phyloP scores from a whole-genome alignment of 1,140 invertebrate species.

The Drosophila busckii region DNA sequence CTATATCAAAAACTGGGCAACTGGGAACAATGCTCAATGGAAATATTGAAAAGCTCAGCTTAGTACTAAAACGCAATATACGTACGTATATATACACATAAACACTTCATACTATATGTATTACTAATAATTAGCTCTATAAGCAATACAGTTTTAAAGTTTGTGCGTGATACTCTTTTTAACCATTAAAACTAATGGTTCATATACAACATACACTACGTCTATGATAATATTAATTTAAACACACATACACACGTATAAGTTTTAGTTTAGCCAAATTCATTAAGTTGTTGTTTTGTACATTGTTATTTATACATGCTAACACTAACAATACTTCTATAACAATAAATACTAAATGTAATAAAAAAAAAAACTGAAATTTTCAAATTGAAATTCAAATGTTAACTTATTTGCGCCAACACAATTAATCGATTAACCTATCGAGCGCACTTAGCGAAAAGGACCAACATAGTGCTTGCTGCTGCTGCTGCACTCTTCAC shows the following conservation, averaged over 20 bases:
- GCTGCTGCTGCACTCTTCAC: too few relatives aligned
- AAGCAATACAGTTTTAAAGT: slow-evolving; percentile 35
- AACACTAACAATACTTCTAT: slow-evolving; percentile 38
- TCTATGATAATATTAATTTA: slow-evolving; percentile 30
- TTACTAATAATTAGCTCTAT: slow-evolving; percentile 7
- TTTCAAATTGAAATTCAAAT: slow-evolving; percentile 2
- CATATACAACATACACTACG: slow-evolving; percentile 44
- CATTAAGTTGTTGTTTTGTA: slow-evolving; percentile 72
- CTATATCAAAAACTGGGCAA: slow-evolving; percentile 29
- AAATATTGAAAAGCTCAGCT: slow-evolving; percentile 58
- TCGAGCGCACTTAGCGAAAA: too few relatives aligned
- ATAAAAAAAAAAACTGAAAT: slow-evolving; percentile 1
- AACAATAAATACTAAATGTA: slow-evolving; percentile 51
- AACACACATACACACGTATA: slow-evolving; percentile 22
- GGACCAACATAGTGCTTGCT: too few relatives aligned
- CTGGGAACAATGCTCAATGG: slow-evolving; percentile 31
- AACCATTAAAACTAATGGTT: slow-evolving; percentile 21
- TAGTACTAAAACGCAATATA: slow-evolving; percentile 20
- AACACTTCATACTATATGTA: too few relatives aligned
- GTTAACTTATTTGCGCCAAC: too few relatives aligned
- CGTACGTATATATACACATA: slow-evolving; percentile 10
- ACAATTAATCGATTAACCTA: too few relatives aligned
- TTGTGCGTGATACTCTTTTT: slow-evolving; percentile 38
- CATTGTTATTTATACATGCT: slow-evolving; percentile 74
- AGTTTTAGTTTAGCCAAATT: slow-evolving; percentile 69